Percentiles rank a stretch among this genome's conserved stretches.
These are phyloP conservation scores for Sphyrna mokarran DNA, from an alignment of 2,113 vertebrate genomes.

Conservation along the genomic window DNA sequence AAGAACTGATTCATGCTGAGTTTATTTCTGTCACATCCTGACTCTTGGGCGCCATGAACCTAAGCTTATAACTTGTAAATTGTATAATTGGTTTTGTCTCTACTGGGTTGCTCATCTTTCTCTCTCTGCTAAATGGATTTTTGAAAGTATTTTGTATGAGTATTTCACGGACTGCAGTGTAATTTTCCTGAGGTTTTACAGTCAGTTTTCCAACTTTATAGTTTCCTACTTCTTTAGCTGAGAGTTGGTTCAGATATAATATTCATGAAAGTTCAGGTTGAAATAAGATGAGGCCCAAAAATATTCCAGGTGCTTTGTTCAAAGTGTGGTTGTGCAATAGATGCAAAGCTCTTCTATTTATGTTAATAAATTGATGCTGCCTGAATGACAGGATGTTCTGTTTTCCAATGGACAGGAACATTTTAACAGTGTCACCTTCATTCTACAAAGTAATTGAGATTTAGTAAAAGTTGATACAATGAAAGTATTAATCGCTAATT, in stretches of 20 bases:
- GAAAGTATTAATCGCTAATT: background rate
- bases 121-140: background rate
- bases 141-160: background rate
- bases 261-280: background rate
- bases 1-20: background rate
- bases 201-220: background rate
- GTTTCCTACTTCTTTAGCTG: background rate
- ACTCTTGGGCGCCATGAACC: background rate
- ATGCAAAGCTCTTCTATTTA: background rate
- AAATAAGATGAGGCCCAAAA: background rate
- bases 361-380: background rate
- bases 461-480: background rate
- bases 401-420: background rate
- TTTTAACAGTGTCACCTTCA: background rate
- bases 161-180: background rate
- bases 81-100: background rate
- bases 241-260: background rate
- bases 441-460: background rate
- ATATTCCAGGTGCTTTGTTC: background rate
- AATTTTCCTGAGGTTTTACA: background rate
- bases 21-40: background rate
- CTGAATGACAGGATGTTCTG: background rate
- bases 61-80: background rate
- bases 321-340: background rate
- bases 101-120: background rate